These are phyloP conservation scores for Geophilus truncorum DNA, from an alignment of 2,888 invertebrate genomes.

Conservation along the genomic window DNA sequence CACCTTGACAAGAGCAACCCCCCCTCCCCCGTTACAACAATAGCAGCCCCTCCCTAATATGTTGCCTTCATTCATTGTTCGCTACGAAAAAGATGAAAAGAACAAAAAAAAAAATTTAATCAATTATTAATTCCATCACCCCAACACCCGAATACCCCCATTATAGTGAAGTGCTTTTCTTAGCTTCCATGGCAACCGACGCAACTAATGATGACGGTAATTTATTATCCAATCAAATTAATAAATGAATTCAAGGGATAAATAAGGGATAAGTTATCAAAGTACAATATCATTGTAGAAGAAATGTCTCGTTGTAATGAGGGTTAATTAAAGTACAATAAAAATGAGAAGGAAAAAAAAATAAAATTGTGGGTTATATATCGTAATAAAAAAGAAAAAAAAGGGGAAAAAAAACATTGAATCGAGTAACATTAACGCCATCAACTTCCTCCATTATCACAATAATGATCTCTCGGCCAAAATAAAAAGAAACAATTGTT, in stretches of 20 bases:
- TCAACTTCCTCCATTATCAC: neutral
- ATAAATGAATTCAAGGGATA: neutral
- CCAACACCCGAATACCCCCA: neutral
- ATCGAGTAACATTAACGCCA: neutral
- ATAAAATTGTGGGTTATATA: neutral
- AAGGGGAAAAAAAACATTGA: neutral
- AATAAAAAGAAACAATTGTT: neutral
- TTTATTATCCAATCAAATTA: neutral
- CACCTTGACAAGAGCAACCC: neutral
- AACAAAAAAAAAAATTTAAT: neutral
- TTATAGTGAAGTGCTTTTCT: neutral
- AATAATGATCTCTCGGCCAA: neutral
- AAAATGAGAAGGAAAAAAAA: neutral
- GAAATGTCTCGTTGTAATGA: neutral
- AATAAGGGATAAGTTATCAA: neutral
- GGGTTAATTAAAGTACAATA: neutral
- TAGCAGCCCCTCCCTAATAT: neutral
- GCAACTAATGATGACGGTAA: neutral
- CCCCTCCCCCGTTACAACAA: neutral
- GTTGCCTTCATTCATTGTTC: neutral
- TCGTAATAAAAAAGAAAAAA: neutral
- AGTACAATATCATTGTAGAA: neutral
- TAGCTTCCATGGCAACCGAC: neutral
- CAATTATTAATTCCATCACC: neutral
- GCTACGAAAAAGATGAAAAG: neutral